Base-by-base conservation (phyloP, 2,113 vertebrate genomes). In the Otus sunia region DNA sequence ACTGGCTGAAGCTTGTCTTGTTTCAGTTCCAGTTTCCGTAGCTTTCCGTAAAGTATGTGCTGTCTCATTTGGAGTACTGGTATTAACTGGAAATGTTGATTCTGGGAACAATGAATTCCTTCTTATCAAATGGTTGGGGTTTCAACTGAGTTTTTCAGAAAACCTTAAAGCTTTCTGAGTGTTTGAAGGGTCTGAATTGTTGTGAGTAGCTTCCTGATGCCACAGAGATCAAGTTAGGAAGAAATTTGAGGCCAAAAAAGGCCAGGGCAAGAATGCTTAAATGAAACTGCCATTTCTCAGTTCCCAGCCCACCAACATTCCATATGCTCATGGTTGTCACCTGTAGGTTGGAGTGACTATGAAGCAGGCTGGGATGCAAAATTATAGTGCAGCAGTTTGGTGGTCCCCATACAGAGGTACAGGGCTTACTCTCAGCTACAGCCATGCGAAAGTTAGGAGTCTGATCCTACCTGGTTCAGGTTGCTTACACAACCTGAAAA, bases 31-130 rank as follows among this genome's bases (percentile, higher is more conserved):
- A 96, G 80, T 93, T 95, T 89, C 71, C 47, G 17, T 36, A 86
- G 89, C 68, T 97, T 95, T 94, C 71, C 5, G 92, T 92, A 94
- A 94, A 89, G 74, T 82, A 69, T 88, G 90, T 16, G 67, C 68
- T 93, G 92, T 94, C 88, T 81, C 73, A 83, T 95, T 84, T 85
- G 43, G 85, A 91, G 29, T 63, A 68, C 69, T 80, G 74, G 74
- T 84, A 56, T 90, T 96, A 91, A 97, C 94, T 94, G 92, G 96
- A 97, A 97, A 93, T 86, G 90, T 76, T 92, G 80, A 52, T 95
- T 80, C 92, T 69, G 83, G 71, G 74, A 95, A 93, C 60, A 90
- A 62, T 15, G 5, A 92, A 67, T 71, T 90, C 69, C 74, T 94
- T 88, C 94, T 96, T 96, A 98, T 97, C 96, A 88, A 94, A 95